These are phyloP conservation scores for Bufotes viridis DNA, from an alignment of 2,797 vertebrate genomes.

Conservation along the genomic window DNA sequence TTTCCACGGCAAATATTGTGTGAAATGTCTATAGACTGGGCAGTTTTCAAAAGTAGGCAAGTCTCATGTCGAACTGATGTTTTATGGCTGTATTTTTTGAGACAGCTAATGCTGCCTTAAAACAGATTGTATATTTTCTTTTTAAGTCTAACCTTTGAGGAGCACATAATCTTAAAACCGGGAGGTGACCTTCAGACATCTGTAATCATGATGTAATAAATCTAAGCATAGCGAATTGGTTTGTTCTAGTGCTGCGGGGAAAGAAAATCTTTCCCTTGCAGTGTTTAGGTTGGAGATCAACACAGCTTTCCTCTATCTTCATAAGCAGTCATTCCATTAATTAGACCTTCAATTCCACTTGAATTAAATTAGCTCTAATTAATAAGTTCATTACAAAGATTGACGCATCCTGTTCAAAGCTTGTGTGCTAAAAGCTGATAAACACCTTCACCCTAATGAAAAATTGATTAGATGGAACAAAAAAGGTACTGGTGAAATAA, in stretches of 20 bases:
- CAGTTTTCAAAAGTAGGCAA: slow-evolving; percentile 9
- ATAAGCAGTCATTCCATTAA: slow-evolving; percentile 87
- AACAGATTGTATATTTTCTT: slow-evolving; percentile 59
- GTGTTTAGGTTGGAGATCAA: slow-evolving; percentile 74
- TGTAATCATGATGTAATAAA: slow-evolving; percentile 65
- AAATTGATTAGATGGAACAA: slow-evolving; percentile 97
- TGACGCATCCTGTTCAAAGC: slow-evolving; percentile 88
- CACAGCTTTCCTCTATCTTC: slow-evolving; percentile 74
- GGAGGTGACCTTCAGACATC: slow-evolving; percentile 70
- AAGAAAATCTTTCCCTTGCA: slow-evolving; percentile 68
- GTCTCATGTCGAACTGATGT: background rate
- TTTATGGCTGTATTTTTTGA: slow-evolving; percentile 53
- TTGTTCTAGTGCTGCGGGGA: slow-evolving; percentile 65
- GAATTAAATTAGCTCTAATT: slow-evolving; percentile 99
- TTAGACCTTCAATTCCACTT: slow-evolving; percentile 90
- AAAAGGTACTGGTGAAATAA: slow-evolving; percentile 77
- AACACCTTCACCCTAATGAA: slow-evolving; percentile 99
- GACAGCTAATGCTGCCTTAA: slow-evolving; percentile 44
- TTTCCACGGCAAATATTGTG: background rate
- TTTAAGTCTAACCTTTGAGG: slow-evolving; percentile 60
- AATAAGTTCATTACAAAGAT: slow-evolving; percentile 92
- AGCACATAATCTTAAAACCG: slow-evolving; percentile 55
- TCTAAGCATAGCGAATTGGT: slow-evolving; percentile 66
- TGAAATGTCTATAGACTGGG: background rate
- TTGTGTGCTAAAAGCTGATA: slow-evolving; percentile 95